Evolutionary conservation across 2,113 vertebrate species (phyloP).

Genomic region (Cavia porcellus): DNA sequence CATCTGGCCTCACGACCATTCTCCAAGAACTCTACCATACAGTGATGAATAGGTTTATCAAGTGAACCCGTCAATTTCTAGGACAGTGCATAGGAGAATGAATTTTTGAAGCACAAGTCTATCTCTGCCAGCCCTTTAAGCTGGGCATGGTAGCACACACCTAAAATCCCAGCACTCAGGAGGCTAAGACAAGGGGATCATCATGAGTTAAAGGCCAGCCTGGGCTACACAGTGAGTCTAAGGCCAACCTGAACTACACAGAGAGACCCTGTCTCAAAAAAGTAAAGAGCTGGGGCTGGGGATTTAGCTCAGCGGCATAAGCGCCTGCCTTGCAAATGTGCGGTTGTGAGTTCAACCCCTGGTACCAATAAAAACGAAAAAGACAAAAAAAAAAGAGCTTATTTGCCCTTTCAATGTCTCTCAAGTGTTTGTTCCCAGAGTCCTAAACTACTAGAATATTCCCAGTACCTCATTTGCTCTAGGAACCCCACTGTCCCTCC

Average conservation of each 20-base stretch:
- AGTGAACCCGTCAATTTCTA: not conserved
- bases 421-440: conserved; percentile 37
- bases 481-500: not conserved
- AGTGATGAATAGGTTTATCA: not conserved
- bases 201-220: no score
- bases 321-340: no score
- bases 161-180: not conserved
- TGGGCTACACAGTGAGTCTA: no score
- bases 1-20: not conserved
- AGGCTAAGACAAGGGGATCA: not conserved
- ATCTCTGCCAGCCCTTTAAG: not conserved
- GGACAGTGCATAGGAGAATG: not conserved
- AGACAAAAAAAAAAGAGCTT: not conserved
- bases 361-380: no score
- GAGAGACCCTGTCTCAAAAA: not conserved
- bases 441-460: not conserved
- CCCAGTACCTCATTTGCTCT: not conserved
- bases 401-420: not conserved
- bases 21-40: not conserved
- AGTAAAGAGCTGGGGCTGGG: not conserved
- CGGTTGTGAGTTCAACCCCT: no score
- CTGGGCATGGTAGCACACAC: not conserved
- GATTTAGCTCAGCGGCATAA: no score
- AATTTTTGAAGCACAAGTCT: not conserved
- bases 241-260: not conserved